Evolutionary conservation across 1,140 invertebrate genomes (phyloP).

Genomic region (Melipona quadrifasciata): DNA sequence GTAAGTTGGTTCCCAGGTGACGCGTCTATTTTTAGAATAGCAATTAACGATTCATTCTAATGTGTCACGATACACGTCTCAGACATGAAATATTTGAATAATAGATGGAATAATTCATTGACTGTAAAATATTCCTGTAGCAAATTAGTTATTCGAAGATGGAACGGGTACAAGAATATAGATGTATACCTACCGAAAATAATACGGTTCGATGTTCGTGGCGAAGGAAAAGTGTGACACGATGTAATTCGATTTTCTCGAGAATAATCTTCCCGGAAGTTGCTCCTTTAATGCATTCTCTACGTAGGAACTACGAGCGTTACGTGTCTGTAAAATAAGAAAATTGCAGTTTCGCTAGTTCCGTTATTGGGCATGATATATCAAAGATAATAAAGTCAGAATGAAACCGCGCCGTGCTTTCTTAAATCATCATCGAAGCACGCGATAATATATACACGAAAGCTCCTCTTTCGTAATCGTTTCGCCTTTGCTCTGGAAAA

Average conservation of each 20-base stretch:
- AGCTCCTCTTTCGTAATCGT: neutral
- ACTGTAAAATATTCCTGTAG: neutral
- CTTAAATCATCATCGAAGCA: constrained; percentile 15
- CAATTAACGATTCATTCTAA: neutral
- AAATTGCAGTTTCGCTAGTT: constrained; percentile 43
- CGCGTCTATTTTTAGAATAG: neutral
- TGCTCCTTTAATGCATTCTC: neutral
- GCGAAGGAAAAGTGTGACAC: neutral
- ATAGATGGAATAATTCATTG: neutral
- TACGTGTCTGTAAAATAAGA: neutral
- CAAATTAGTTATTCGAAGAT: neutral
- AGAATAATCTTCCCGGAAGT: neutral
- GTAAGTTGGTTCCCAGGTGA: neutral
- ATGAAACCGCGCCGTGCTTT: neutral
- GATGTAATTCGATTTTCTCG: neutral
- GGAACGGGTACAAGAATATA: neutral
- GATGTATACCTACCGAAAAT: neutral
- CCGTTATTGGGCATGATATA: constrained; percentile 7
- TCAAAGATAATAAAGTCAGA: constrained; percentile 36
- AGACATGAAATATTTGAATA: neutral
- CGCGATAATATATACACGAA: constrained; percentile 3
- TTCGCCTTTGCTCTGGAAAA: too few relatives aligned
- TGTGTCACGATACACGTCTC: neutral
- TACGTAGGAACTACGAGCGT: neutral
- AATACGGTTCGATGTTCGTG: neutral